These are phyloP conservation scores for Alethe diademata DNA, from an alignment of 2,113 vertebrate species.

Conservation along the genomic window DNA sequence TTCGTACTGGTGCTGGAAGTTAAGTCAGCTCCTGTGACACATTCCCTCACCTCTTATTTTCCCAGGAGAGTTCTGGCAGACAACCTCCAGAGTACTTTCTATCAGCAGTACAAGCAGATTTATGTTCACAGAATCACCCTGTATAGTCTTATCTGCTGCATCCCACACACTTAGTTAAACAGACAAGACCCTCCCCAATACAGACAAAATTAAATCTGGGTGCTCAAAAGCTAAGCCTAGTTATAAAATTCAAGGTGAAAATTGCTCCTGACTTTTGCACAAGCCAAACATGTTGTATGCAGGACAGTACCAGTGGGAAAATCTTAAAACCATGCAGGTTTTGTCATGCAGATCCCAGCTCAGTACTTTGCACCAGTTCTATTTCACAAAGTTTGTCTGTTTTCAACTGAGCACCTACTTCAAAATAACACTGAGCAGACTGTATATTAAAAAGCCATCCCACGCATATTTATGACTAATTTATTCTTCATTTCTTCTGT, in stretches of 20 bases:
- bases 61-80: not conserved
- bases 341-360: not conserved
- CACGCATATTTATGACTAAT: slow-evolving; percentile 68
- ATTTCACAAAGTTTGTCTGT: slow-evolving; percentile 12
- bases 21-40: not conserved
- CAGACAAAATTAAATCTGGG: not conserved
- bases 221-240: not conserved
- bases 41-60: not conserved
- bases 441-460: slow-evolving; percentile 58
- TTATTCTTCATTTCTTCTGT: slow-evolving; percentile 65
- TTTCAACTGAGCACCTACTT: slow-evolving; percentile 49
- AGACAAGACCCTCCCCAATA: not conserved
- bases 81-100: slow-evolving; percentile 7
- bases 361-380: not conserved
- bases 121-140: not conserved
- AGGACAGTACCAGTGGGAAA: not conserved
- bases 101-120: not conserved
- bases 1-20: not conserved
- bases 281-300: not conserved
- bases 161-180: not conserved
- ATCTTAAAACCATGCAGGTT: not conserved
- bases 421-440: slow-evolving; percentile 55
- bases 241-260: not conserved
- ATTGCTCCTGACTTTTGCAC: not conserved
- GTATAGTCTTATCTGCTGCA: not conserved